These are phyloP conservation scores for Pristionchus mayeri DNA, from an alignment of 2,888 invertebrate species.

Conservation along the genomic window DNA sequence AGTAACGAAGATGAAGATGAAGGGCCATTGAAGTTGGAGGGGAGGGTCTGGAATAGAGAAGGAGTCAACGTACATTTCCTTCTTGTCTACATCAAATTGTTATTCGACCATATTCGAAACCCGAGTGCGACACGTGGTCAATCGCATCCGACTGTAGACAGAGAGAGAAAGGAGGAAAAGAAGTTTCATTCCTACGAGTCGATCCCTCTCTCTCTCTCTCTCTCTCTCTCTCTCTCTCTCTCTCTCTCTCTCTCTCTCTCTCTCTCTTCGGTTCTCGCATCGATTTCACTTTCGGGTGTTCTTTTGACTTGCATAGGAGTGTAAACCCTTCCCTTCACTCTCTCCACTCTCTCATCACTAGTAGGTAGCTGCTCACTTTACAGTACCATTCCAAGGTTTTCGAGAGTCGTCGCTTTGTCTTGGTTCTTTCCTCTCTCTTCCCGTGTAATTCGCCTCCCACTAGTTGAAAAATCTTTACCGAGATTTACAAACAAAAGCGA, in stretches of 20 bases:
- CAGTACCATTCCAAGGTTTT: neutral
- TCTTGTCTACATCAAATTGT: too few relatives aligned
- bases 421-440: neutral
- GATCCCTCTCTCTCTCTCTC: neutral
- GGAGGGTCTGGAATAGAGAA: neutral
- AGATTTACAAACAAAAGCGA: constrained; percentile 31
- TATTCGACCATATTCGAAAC: neutral
- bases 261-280: constrained; percentile 24
- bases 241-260: too few relatives aligned
- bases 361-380: neutral
- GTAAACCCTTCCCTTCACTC: constrained; percentile 33
- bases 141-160: neutral
- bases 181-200: neutral
- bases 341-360: neutral
- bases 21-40: neutral
- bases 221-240: too few relatives aligned
- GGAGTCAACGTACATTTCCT: neutral
- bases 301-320: constrained; percentile 18
- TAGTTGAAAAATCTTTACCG: constrained; percentile 21
- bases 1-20: too few relatives aligned
- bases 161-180: neutral
- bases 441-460: neutral
- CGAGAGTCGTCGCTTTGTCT: constrained; percentile 6
- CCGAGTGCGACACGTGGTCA: neutral
- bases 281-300: constrained; percentile 26